Base-by-base conservation (phyloP, 2,888 invertebrate species). In the Synergus umbraculus region DNA sequence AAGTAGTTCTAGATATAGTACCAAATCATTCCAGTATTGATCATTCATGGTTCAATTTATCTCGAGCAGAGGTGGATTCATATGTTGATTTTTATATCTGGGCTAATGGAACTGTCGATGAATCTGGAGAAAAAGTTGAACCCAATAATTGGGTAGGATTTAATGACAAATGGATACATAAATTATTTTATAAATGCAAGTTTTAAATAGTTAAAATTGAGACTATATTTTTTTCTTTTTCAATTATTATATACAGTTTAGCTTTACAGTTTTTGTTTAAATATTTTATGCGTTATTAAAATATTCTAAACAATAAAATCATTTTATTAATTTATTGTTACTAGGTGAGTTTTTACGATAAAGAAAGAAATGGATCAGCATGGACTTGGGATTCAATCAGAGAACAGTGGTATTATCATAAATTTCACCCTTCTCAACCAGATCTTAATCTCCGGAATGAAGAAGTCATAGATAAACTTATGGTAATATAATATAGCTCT, bases 391-490 rank as follows among this genome's bases (percentile, higher is more conserved):
- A 94, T 83, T 93, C 93, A 0, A 89, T 90, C 18, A 93, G 97
- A 18, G 92, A 94, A 83, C 95, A 96, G 88, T 97, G 93, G 89
- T 98, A 97, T 91, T 93, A 96, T 1, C 98, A 98, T 91, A 96
- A 96, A 87, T 98, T 97, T 88, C 93, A 95, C 5, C 86, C 89
- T 22, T 93, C 94, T 46, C 96, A 97, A 88, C 97, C 98, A 0
- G 97, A 98, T 91, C 93, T 98, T 2, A 97, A 98, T 92, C 96
- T 94, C 86, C 93, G 96, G 64, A 96, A 96, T 91, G 94, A 95
- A 0, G 93, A 93, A 9, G 94, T 98, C 8, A 93, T 95, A 3
- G 92, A 94, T 77, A 95, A 95, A 87, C 94, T 96, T 92, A 94
- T 95, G 92, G 95, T 95, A 85, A 44, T 41, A 4, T n/a, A 54